Conservation (phyloP, 1,140 invertebrate species). For the Heliconius melpomene region DNA sequence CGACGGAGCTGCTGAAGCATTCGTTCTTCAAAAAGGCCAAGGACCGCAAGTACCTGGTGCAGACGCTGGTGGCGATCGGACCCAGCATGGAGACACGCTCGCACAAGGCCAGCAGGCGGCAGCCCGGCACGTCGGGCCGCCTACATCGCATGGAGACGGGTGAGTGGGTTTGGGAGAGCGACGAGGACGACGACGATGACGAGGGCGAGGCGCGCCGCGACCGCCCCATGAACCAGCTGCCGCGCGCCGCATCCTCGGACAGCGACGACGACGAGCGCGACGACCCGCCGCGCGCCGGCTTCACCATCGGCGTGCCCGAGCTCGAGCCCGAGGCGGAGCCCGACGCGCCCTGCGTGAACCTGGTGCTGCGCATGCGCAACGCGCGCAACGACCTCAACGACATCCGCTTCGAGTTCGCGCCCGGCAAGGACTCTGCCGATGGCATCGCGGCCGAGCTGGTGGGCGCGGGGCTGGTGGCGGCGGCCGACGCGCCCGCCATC, state of each 20-base stretch:
- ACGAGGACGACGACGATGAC: constrained; percentile 81
- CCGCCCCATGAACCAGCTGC: constrained; percentile 82
- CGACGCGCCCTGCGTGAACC: constrained; percentile 63
- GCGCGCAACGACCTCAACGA: constrained; percentile 96
- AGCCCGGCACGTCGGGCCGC: constrained; percentile 94
- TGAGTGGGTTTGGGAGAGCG: constrained; percentile 99
- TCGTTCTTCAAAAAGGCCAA: constrained; percentile 99
- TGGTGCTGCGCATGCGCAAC: constrained; percentile 84
- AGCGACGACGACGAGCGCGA: constrained; percentile 67
- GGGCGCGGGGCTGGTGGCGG: constrained; percentile 96
- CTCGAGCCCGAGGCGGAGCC: constrained; percentile 49
- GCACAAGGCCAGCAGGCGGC: constrained; percentile 92
- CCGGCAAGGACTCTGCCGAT: constrained; percentile 97
- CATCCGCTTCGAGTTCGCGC: constrained; percentile 97
- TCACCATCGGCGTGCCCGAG: constrained; percentile 66
- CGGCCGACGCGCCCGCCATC: constrained; percentile 93
- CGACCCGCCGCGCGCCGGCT: constrained; percentile 53
- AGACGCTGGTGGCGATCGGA: constrained; percentile 93
- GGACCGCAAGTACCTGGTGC: constrained; percentile 96
- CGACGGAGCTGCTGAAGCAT: constrained; percentile 98
- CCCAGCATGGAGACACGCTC: constrained; percentile 94
- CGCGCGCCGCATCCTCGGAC: constrained; percentile 82
- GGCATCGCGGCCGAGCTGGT: constrained; percentile 97
- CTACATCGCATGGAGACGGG: constrained; percentile 97
- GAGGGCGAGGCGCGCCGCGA: constrained; percentile 69